These are phyloP conservation scores for Loris lydekkerianus DNA, from an alignment of 2,797 vertebrate species.

Conservation along the genomic window DNA sequence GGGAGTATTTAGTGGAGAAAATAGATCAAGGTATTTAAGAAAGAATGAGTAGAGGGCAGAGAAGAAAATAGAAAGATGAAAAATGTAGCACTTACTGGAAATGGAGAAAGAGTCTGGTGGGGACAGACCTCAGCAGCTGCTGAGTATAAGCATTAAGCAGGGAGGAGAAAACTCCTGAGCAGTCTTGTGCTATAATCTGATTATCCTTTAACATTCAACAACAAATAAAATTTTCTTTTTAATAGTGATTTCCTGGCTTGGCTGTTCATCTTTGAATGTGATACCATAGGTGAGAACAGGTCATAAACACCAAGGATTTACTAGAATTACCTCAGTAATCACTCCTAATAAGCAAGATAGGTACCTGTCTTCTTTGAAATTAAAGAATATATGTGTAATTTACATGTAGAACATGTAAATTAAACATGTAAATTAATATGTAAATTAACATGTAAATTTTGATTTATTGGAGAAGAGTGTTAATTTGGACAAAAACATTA, in stretches of 20 bases:
- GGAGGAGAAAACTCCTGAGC: neutral
- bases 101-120: neutral
- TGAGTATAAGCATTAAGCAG: neutral
- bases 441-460: neutral
- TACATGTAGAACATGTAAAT: neutral
- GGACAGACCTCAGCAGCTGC: neutral
- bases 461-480: neutral
- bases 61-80: neutral
- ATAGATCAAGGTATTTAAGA: neutral
- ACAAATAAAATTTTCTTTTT: neutral
- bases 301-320: neutral
- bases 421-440: too few relatives aligned
- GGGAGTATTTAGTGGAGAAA: neutral
- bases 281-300: neutral
- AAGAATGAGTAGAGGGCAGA: neutral
- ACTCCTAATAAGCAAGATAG: neutral
- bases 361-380: neutral
- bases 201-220: neutral
- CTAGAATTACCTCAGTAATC: neutral
- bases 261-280: neutral
- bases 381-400: neutral
- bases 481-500: neutral
- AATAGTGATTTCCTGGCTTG: neutral
- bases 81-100: neutral
- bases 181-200: neutral